These are phyloP conservation scores for Catamblyrhynchus diadema DNA, from an alignment of 2,797 vertebrate genomes.

Conservation along the genomic window DNA sequence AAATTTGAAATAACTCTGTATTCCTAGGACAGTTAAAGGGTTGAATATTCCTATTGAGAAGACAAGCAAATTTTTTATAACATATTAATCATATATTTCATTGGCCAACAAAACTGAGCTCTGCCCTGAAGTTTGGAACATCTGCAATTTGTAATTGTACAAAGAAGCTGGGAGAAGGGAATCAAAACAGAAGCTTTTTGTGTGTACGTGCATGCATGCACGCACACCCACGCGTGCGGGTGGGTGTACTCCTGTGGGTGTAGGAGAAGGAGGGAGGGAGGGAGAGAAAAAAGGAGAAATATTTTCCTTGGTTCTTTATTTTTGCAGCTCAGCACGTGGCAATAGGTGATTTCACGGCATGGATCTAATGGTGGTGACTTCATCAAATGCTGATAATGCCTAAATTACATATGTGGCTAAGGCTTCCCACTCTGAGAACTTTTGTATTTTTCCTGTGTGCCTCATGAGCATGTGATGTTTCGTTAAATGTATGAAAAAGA, in stretches of 20 bases:
- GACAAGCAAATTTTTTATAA: neutral
- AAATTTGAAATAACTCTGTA: neutral
- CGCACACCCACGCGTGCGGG: neutral
- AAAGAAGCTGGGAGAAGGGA: neutral
- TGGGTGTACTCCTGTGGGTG: neutral
- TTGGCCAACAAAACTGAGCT: neutral
- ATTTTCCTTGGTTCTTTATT: neutral
- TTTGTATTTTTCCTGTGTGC: neutral
- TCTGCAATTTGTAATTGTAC: slow-evolving; percentile 24
- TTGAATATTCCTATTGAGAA: neutral
- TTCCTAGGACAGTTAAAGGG: neutral
- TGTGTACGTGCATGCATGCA: neutral
- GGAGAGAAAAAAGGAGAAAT: neutral
- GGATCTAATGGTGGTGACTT: neutral
- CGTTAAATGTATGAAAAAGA: neutral
- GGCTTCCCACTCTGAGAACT: neutral
- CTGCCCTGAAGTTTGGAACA: slow-evolving; percentile 1
- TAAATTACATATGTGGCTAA: neutral
- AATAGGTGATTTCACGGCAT: neutral
- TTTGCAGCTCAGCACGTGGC: neutral
- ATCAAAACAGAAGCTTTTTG: slow-evolving; percentile 45
- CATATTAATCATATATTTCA: neutral
- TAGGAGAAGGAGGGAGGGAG: neutral
- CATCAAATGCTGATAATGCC: neutral
- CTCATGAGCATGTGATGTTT: neutral